Conservation (phyloP, 2,797 vertebrate species). For the Hipposideros larvatus region DNA sequence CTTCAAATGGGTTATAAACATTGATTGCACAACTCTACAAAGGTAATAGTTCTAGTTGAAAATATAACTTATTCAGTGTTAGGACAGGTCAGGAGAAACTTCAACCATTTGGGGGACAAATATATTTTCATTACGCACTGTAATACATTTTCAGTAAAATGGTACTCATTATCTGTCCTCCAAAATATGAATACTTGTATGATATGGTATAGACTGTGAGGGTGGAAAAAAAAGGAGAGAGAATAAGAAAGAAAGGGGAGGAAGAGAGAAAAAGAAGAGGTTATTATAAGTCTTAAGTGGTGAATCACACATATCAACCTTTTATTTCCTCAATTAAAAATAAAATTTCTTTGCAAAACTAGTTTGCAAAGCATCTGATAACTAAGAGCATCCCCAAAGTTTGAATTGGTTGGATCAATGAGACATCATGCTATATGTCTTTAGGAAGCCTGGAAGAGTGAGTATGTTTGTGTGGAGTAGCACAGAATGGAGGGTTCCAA, state of each 20-base stretch:
- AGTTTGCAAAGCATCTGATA: not conserved
- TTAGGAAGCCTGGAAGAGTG: not conserved
- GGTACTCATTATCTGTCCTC: not conserved
- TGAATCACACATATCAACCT: not conserved
- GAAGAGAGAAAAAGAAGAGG: not conserved
- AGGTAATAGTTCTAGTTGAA: not conserved
- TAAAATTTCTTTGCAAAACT: not conserved
- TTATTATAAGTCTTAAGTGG: not conserved
- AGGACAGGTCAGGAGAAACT: not conserved
- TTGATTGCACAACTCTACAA: not conserved
- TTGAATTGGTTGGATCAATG: not conserved
- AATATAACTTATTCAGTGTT: not conserved
- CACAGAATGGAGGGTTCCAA: not conserved
- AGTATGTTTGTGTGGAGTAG: not conserved
- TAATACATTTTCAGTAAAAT: not conserved
- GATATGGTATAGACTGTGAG: not conserved
- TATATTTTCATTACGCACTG: not conserved
- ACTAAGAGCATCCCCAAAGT: not conserved
- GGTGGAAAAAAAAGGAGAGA: not conserved
- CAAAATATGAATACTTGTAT: not conserved
- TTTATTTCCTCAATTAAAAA: not conserved
- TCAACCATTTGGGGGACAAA: not conserved
- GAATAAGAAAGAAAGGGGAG: not conserved
- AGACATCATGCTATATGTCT: not conserved
- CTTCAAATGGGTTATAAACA: not conserved